Percentiles rank a stretch among this genome's conserved stretches.
phyloP scores from a whole-genome alignment of 2,888 invertebrate genomes.

The Carabus problematicus region DNA sequence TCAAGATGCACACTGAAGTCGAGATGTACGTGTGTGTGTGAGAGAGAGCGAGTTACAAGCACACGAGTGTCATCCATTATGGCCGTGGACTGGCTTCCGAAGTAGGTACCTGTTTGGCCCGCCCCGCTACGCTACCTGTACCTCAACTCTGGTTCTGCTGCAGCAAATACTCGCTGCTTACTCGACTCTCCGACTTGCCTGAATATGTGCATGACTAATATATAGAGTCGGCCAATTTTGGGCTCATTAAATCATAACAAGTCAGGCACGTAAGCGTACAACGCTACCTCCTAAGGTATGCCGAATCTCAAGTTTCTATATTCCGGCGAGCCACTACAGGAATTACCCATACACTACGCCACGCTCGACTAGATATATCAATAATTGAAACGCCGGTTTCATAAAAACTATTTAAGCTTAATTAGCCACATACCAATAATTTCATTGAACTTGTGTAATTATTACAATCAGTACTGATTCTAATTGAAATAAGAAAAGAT shows the following conservation, averaged over 20 bases:
- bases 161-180: conserved; percentile 8
- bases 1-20: conserved; percentile 10
- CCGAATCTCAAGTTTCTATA: too few species aligned
- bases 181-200: neutral
- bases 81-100: neutral
- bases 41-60: neutral
- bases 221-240: conserved; percentile 25
- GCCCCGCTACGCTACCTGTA: neutral
- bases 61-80: conserved; percentile 15
- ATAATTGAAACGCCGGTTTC: too few species aligned
- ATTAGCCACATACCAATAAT: too few species aligned
- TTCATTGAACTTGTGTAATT: too few species aligned
- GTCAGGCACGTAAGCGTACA: neutral
- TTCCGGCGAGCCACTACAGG: too few species aligned
- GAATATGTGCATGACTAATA: conserved; percentile 30
- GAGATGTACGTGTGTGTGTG: too few species aligned
- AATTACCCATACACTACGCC: too few species aligned
- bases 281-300: too few species aligned
- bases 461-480: too few species aligned
- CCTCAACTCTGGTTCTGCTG: neutral
- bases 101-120: neutral
- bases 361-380: too few species aligned
- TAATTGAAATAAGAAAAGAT: too few species aligned
- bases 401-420: too few species aligned
- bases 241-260: conserved; percentile 37